Evolutionary conservation across 2,888 invertebrate species (phyloP).

Genomic region (Erpobdella octoculata): DNA sequence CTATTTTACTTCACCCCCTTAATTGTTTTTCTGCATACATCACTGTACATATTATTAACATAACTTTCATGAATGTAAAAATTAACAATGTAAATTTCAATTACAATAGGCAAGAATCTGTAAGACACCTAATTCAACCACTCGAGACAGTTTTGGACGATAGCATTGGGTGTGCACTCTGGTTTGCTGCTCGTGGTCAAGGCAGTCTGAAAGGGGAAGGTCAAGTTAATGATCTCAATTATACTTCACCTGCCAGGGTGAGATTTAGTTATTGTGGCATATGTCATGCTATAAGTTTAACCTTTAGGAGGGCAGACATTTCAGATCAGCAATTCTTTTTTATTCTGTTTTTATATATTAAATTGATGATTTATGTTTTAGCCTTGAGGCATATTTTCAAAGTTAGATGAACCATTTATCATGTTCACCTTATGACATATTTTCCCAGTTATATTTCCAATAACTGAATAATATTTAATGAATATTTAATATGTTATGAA

Average conservation of each 20-base stretch:
- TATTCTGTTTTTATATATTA: too few species aligned
- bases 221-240: constrained; percentile 33
- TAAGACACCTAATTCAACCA: constrained; percentile 72
- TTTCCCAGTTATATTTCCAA: too few species aligned
- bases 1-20: too few species aligned
- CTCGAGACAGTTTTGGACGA: constrained; percentile 83
- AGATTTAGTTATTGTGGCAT: not conserved
- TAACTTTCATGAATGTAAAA: not conserved
- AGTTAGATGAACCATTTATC: too few species aligned
- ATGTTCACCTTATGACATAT: too few species aligned
- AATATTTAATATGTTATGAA: too few species aligned
- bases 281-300: too few species aligned
- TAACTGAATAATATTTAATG: too few species aligned
- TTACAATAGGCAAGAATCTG: constrained; percentile 35
- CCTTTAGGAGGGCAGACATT: too few species aligned
- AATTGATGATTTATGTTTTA: too few species aligned
- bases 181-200: constrained; percentile 81
- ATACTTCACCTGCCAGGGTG: constrained; percentile 46
- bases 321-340: too few species aligned
- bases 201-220: constrained; percentile 47
- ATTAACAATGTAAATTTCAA: not conserved
- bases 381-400: too few species aligned
- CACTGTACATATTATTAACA: not conserved
- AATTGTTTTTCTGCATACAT: not conserved
- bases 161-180: constrained; percentile 78